phyloP scores from a whole-genome alignment of 2,113 vertebrate genomes.

The Sakesphorus luctuosus region DNA sequence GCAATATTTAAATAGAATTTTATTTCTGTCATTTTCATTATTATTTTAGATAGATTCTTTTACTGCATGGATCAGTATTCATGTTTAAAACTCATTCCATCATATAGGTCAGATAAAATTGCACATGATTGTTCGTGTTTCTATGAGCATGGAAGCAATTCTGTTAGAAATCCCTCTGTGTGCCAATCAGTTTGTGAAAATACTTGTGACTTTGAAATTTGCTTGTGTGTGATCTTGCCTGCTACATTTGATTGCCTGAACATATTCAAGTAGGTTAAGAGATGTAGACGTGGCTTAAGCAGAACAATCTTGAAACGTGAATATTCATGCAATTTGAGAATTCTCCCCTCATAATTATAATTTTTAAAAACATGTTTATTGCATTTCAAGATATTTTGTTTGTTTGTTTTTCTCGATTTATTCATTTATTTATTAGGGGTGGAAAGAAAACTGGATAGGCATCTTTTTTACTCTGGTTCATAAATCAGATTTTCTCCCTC shows the following conservation, averaged over 20 bases:
- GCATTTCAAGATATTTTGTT: background rate
- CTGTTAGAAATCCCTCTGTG: constrained; percentile 15
- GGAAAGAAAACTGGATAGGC: background rate
- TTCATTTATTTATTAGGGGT: background rate
- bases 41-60: constrained; percentile 1
- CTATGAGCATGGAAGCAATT: constrained; percentile 23
- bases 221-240: background rate
- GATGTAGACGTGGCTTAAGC: background rate
- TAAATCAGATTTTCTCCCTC: rapidly evolving
- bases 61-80: background rate
- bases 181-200: constrained; percentile 46
- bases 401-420: rapidly evolving
- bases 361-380: background rate
- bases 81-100: constrained; percentile 6
- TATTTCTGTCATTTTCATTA: background rate
- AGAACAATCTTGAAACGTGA: constrained; percentile 23
- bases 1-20: constrained; percentile 18
- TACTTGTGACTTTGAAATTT: constrained; percentile 27
- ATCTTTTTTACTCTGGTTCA: background rate
- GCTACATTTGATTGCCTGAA: constrained; percentile 31
- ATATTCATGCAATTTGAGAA: constrained; percentile 25
- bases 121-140: constrained; percentile 6
- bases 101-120: constrained; percentile 31
- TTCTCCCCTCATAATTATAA: background rate
- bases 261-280: background rate